Evolutionary conservation across 2,113 vertebrate species (phyloP).

Genomic region (Chloropsis hardwickii): DNA sequence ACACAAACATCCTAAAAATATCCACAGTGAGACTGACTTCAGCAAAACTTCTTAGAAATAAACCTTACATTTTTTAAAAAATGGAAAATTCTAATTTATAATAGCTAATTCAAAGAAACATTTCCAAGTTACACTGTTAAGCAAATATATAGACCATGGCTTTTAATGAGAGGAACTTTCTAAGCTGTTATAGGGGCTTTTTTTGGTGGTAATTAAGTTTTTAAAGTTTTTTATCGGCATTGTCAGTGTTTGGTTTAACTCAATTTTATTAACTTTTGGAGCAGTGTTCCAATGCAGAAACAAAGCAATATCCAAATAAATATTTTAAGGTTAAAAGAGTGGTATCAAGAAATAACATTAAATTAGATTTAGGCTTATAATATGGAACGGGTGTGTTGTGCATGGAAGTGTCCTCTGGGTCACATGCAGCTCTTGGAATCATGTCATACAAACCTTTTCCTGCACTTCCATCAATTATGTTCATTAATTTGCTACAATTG

Average conservation of each 20-base stretch:
- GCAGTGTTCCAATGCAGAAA: background rate
- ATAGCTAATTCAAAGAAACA: background rate
- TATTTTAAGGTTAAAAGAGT: background rate
- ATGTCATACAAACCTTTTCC: background rate
- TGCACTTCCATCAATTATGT: background rate
- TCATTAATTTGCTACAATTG: background rate
- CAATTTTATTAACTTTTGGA: background rate
- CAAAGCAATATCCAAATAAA: background rate
- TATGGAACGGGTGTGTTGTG: background rate
- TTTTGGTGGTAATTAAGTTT: background rate
- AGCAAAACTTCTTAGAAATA: background rate
- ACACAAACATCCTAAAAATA: background rate
- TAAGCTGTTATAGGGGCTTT: accelerated
- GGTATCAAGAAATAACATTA: background rate
- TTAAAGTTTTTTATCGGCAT: background rate
- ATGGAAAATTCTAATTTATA: background rate
- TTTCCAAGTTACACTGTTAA: background rate
- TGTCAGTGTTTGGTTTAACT: background rate
- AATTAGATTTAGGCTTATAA: background rate
- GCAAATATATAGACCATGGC: background rate
- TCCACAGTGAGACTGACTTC: background rate
- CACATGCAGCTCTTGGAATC: background rate
- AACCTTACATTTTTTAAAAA: background rate
- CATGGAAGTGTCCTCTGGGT: background rate
- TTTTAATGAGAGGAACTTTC: background rate